Base-by-base conservation (phyloP, 2,113 vertebrate species). In the Cariama cristata region DNA sequence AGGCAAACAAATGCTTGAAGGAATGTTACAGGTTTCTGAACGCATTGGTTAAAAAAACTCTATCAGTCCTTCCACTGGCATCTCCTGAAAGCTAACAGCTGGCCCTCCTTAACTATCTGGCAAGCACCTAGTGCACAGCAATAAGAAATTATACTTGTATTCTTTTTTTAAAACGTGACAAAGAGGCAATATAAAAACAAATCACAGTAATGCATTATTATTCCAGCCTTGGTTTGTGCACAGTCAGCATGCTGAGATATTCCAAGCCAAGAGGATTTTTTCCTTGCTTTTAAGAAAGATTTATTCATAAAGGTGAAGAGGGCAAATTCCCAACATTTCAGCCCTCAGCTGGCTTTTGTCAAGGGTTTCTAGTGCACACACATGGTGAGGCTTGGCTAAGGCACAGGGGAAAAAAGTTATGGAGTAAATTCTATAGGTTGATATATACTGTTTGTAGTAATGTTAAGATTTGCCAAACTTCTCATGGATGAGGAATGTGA, bases 321-420 rank as follows among this genome's bases (percentile, higher is more conserved):
- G 93, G 76, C 93, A 98, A 95, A 97, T 97, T 98, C 96, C 77
- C 96, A 95, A 87, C 93, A 94, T 93, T 95, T 88, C 90, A 96
- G 63, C 28, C 59, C 73, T 96, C 75, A 93, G 92, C 84, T 97
- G 97, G 93, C 77, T 97, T 97, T 97, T 91, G 93, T 97, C 96
- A 96, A 75, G 53, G 60, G 12, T 86, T 94, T 93, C 77, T 94
- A 81, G 83, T 35, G 38, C 88, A 93, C 67, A 83, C 93, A 91
- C 69, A 81, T 87, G 79, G 93, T 88, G 60, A 96, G 82, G 71
- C 24, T 97, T 97, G 91, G 94, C 92, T 96, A 68, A 86, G 62
- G 35, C 26, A 1, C 62, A 81, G 40, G 58, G 30, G 18, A 21
- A 91, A 94, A 52, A 88, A 68, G 72, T 86, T 76, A 76, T 8